Base-by-base conservation (phyloP, 35 echinoderm and acorn worm species). In the Ophiothrix spiculata region DNA sequence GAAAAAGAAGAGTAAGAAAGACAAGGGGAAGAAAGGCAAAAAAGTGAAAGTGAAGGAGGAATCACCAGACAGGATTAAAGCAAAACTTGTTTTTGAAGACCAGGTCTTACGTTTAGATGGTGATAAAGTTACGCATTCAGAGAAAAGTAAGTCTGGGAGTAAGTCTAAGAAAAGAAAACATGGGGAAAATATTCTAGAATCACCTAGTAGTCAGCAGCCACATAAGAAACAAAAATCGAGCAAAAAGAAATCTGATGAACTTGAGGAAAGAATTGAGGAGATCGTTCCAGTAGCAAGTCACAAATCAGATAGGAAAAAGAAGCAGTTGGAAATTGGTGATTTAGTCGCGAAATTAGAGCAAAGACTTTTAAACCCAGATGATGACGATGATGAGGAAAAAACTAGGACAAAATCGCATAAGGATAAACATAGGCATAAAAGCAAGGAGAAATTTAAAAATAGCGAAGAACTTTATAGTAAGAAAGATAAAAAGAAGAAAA, bases 111-210 rank as follows among this genome's bases (percentile, higher is more conserved):
- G 38, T 49, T 33, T 83, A 36, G 88, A 77, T 41, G 88, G 81
- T 23, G 74, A 83, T 31, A 84, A 77, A 31, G 75, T 49, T 6
- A 77, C 74, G 4, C 80, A 81, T 37, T 23, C 37, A 39, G 56
- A 89, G 17, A 31, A 21, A 31, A 90, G 82, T 25, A 73, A 76
- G 45, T 77, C 80, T 0, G 38, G 36, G 40, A 90, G 76, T 28
- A 83, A 83, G 77, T 76, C 69, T 31, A 90, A 90, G 88, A 90
- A 90, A 74, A 74, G 56, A 33, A 90, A 90, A 77, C 36, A 32
- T 37, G 32, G 19, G 42, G 42, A 10, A 49, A 19, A 49, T 49
- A 10, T 49, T 49, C 6, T 6, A 19, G 42, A 49, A 49, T 49
- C 6, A 49, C 42, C 42, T 19, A 49, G 6, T 49, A 49, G 42